Percentiles rank a stretch among this genome's conserved stretches.
Evolutionary conservation across 2,888 invertebrate genomes (phyloP).

Genomic region (Apamea anceps): DNA sequence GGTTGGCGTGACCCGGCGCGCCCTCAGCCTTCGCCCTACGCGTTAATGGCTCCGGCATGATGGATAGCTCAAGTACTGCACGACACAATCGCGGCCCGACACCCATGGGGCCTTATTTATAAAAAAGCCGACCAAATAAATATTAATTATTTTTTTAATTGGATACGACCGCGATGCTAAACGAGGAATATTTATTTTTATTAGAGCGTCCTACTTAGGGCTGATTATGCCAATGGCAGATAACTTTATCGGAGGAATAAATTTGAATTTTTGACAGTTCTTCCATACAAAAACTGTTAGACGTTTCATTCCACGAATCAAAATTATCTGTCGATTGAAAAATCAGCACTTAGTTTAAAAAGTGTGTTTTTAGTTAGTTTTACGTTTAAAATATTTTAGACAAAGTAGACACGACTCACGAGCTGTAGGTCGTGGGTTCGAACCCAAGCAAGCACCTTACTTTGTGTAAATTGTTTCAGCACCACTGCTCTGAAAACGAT

Average conservation of each 20-base stretch:
- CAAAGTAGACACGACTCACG: neutral
- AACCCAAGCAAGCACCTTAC: neutral
- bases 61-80: conserved; percentile 80
- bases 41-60: conserved; percentile 85
- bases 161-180: conserved; percentile 26
- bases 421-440: neutral
- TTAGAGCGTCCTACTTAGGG: conserved; percentile 2
- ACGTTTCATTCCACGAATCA: no score
- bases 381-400: conserved; percentile 1
- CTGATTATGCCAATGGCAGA: no score
- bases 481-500: neutral
- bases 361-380: neutral
- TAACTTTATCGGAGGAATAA: no score
- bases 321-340: no score
- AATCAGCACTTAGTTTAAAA: neutral
- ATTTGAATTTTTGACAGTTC: no score
- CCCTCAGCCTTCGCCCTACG: conserved; percentile 79
- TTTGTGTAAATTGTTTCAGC: neutral
- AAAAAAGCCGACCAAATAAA: conserved; percentile 59
- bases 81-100: conserved; percentile 74
- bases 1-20: conserved; percentile 83
- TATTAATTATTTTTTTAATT: conserved; percentile 62
- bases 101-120: conserved; percentile 71
- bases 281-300: no score
- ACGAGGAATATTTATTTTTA: conserved; percentile 30